Percentiles rank a stretch among this genome's conserved stretches.
These are phyloP conservation scores for Rhegmatorhina hoffmannsi DNA, from an alignment of 2,113 vertebrate species.

Conservation along the genomic window DNA sequence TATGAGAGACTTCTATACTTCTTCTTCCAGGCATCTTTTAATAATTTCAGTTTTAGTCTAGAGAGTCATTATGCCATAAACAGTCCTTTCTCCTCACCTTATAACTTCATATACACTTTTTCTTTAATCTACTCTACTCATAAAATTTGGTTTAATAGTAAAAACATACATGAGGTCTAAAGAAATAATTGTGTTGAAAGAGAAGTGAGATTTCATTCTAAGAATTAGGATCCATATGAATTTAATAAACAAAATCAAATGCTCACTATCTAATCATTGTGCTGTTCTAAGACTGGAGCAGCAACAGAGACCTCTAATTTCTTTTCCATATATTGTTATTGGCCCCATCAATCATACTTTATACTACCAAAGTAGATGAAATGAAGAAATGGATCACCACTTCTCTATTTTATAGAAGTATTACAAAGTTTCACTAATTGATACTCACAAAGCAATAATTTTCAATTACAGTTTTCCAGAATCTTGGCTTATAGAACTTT, in stretches of 20 bases:
- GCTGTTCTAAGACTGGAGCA: not conserved
- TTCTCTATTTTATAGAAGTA: not conserved
- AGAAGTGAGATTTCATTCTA: not conserved
- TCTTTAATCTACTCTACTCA: not conserved
- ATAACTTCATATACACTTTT: not conserved
- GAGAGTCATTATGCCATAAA: not conserved
- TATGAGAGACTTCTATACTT: not conserved
- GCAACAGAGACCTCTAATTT: not conserved
- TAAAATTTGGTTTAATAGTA: not conserved
- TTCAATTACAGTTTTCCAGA: not conserved
- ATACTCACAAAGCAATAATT: not conserved
- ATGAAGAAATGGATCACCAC: not conserved
- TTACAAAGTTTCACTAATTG: not conserved
- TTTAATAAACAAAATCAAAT: not conserved
- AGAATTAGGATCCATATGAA: not conserved
- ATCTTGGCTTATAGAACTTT: not conserved
- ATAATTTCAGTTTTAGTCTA: not conserved
- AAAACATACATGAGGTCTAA: not conserved
- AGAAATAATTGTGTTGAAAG: not conserved
- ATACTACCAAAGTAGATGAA: not conserved
- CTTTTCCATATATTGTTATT: not conserved
- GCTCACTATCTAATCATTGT: not conserved
- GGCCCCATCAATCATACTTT: not conserved
- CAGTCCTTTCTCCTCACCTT: not conserved
- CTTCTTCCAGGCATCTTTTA: not conserved